Evolutionary conservation across 2,888 invertebrate genomes (phyloP), one percentile per base, ranked within the genome.

Genomic region (Pheosia tremula): DNA sequence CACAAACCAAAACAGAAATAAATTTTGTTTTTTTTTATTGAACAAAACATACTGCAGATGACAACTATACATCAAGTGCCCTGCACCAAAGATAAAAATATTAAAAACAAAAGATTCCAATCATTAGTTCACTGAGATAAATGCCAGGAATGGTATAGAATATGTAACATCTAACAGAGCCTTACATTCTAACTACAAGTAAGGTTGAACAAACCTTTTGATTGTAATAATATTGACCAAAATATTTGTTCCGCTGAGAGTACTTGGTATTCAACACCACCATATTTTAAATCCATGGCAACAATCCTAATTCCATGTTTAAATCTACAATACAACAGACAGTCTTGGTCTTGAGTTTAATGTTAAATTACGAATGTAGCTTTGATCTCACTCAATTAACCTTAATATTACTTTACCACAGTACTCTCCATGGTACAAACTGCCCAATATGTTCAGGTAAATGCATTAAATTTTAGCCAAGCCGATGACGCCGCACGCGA

Each of bases 401-500:
- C 47, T 47, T 47, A 47, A n/a, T 47, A 47, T n/a, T 47, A 47
- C 8, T 41, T 8, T 9, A 47, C 11, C 9, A 47, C n/a, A 47
- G 56, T 56, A 56, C 56, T 56, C n/a, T 54, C 54, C 13, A 41
- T 7, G 5, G 41, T n/a, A 41, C 7, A 41, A 37, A 38, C n/a
- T 8, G 45, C 37, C 24, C 4, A 11, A 11, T 68, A 50, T 24
- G 24, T 37, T 53, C 11, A 5, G 43, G 54, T 57, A 45, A 47
- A 47, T 52, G 58, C 39, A 50, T 68, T 85, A 81, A 13, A 76
- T 60, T 71, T 90, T 89, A 55, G 93, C 90, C 63, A 97, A 90
- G 53, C 98, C 98, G 85, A 98, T 97, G 66, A 98, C 97, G 9
- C 98, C 98, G 83, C 98, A 98, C 52, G 97, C 98, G 69, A 97